Conservation (phyloP, 2,797 vertebrate species). For the Melanotaenia parkinsoni region DNA sequence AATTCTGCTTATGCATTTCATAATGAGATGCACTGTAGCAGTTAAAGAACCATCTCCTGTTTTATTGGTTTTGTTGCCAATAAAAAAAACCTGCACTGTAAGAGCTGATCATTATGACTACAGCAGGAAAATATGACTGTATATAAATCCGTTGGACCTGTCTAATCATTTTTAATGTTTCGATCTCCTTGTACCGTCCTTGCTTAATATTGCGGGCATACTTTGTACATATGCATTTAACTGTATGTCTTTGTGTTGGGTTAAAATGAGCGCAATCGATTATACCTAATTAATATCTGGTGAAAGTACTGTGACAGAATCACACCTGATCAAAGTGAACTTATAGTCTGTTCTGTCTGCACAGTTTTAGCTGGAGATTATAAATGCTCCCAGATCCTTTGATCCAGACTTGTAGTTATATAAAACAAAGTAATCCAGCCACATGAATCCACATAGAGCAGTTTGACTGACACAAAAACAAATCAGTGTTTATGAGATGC, state of each 20-base stretch:
- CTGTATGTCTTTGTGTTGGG: background rate
- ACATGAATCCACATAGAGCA: background rate
- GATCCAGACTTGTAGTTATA: background rate
- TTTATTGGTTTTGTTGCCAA: slow-evolving; percentile 9
- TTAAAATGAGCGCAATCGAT: background rate
- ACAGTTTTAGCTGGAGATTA: background rate
- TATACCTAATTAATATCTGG: background rate
- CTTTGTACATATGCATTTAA: background rate
- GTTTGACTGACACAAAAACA: background rate
- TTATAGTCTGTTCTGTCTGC: background rate
- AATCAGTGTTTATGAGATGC: slow-evolving; percentile 26
- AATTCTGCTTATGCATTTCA: slow-evolving; percentile 20
- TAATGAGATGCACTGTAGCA: slow-evolving; percentile 15
- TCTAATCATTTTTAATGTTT: background rate
- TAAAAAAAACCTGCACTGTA: slow-evolving; percentile 1
- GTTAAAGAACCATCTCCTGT: background rate
- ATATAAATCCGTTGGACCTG: background rate
- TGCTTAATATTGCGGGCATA: background rate
- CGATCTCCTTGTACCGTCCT: background rate
- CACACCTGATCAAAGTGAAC: background rate
- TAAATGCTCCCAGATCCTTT: slow-evolving; percentile 7
- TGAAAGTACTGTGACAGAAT: slow-evolving; percentile 8
- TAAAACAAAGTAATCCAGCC: background rate
- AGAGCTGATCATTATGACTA: slow-evolving; percentile 6
- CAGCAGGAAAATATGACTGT: background rate